A percentile compares a stretch with the other conserved stretches of the same genome.
These are phyloP conservation scores for Hymenopus coronatus DNA, from an alignment of 2,888 invertebrate species.

Conservation along the genomic window DNA sequence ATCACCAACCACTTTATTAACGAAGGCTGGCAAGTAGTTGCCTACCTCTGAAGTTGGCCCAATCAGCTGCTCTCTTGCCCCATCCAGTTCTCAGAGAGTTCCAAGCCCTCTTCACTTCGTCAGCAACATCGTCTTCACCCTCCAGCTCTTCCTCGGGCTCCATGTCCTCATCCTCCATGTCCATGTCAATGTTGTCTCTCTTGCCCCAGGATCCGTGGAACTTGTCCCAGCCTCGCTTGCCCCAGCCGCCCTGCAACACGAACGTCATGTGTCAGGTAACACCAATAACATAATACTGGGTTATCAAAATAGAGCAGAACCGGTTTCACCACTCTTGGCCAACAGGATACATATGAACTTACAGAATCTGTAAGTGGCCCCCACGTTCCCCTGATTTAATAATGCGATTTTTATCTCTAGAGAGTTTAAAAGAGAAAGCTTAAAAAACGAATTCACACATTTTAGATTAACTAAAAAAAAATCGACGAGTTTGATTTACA, in stretches of 20 bases:
- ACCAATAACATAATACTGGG: too few relatives aligned
- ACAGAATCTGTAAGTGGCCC: too few relatives aligned
- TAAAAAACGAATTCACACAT: too few relatives aligned
- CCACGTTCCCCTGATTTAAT: too few relatives aligned
- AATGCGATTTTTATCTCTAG: too few relatives aligned
- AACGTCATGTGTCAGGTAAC: too few relatives aligned
- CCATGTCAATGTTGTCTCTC: constrained; percentile 30
- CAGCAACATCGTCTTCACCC: constrained; percentile 44
- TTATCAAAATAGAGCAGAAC: too few relatives aligned
- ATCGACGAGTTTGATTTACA: too few relatives aligned
- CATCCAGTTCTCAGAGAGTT: constrained; percentile 68
- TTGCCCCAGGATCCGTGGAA: constrained; percentile 42
- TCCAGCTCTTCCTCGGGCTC: constrained; percentile 25
- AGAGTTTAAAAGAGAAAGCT: too few relatives aligned
- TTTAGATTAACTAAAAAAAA: too few relatives aligned
- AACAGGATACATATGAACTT: too few relatives aligned
- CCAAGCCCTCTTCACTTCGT: constrained; percentile 64
- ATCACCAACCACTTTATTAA: neutral
- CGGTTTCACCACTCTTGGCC: too few relatives aligned
- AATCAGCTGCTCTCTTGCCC: constrained; percentile 66
- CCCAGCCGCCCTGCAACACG: constrained; percentile 45
- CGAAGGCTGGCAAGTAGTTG: neutral
- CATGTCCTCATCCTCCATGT: constrained; percentile 25
- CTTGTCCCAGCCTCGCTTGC: constrained; percentile 45
- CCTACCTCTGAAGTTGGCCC: constrained; percentile 58